These are phyloP conservation scores for Heterotis niloticus DNA, from an alignment of 2,113 vertebrate genomes.

Conservation along the genomic window DNA sequence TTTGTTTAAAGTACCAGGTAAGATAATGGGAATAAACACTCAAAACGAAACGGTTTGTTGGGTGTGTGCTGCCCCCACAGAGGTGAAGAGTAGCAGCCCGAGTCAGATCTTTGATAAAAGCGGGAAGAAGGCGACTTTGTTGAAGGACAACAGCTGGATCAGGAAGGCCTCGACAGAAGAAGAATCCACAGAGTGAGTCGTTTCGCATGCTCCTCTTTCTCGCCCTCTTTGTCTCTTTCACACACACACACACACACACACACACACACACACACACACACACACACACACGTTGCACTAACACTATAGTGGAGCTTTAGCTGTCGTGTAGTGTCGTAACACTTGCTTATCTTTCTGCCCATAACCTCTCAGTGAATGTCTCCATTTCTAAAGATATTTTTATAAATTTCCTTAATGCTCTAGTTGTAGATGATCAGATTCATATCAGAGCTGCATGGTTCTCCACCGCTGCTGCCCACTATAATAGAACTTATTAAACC, in stretches of 20 bases:
- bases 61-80: not conserved
- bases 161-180: slow-evolving; percentile 72
- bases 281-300: not conserved
- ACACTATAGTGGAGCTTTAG: not conserved
- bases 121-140: slow-evolving; percentile 70
- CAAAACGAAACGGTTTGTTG: not conserved
- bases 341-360: not conserved
- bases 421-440: slow-evolving; percentile 15
- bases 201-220: too few species aligned
- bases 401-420: not conserved
- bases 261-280: not conserved
- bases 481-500: not conserved
- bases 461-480: not conserved
- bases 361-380: not conserved
- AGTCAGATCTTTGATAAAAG: slow-evolving; percentile 60
- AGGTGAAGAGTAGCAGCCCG: slow-evolving; percentile 36
- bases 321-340: not conserved
- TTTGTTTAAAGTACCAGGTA: not conserved
- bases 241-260: too few species aligned
- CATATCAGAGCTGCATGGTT: not conserved
- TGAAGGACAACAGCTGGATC: slow-evolving; percentile 92
- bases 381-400: not conserved
- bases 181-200: slow-evolving; percentile 61
- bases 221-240: too few species aligned
- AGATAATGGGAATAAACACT: not conserved